Percentiles rank a stretch among this genome's conserved stretches.
Evolutionary conservation across 2,113 vertebrate species (phyloP).

Genomic region (Eptatretus burgeri): DNA sequence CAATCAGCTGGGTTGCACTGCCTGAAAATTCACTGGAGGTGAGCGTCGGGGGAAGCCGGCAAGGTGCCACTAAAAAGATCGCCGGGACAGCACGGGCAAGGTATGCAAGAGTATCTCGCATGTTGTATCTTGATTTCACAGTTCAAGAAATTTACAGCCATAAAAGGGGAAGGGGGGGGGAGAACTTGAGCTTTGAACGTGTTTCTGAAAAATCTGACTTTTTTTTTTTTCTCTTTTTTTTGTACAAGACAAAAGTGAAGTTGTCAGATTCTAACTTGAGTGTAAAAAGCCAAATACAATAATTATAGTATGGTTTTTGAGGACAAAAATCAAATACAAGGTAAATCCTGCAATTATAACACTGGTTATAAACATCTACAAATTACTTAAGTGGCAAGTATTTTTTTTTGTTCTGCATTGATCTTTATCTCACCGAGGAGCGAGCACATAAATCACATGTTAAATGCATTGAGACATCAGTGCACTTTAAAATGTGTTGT

Average conservation of each 20-base stretch:
- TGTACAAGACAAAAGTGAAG: not conserved
- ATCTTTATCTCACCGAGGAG: too few species aligned
- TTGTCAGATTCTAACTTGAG: not conserved
- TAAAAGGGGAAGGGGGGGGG: not conserved
- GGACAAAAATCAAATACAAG: too few species aligned
- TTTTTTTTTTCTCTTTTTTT: not conserved
- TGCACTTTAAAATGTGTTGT: too few species aligned
- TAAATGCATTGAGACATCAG: too few species aligned
- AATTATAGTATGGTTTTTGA: too few species aligned
- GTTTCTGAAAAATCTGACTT: not conserved
- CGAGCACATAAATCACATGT: too few species aligned
- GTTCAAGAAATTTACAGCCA: not conserved
- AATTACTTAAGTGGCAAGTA: too few species aligned
- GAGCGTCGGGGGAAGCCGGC: constrained; percentile 57
- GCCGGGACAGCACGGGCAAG: constrained; percentile 32
- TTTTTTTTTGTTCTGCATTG: too few species aligned
- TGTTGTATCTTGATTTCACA: not conserved
- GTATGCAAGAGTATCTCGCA: constrained; percentile 16
- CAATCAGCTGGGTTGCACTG: constrained; percentile 69
- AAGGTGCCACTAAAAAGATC: constrained; percentile 49
- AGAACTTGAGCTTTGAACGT: not conserved
- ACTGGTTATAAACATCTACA: too few species aligned
- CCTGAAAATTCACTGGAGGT: constrained; percentile 49
- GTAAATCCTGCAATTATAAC: too few species aligned
- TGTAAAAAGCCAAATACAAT: too few species aligned